Base-by-base conservation (phyloP, 1,140 invertebrate species). In the Heterodera schachtii region DNA sequence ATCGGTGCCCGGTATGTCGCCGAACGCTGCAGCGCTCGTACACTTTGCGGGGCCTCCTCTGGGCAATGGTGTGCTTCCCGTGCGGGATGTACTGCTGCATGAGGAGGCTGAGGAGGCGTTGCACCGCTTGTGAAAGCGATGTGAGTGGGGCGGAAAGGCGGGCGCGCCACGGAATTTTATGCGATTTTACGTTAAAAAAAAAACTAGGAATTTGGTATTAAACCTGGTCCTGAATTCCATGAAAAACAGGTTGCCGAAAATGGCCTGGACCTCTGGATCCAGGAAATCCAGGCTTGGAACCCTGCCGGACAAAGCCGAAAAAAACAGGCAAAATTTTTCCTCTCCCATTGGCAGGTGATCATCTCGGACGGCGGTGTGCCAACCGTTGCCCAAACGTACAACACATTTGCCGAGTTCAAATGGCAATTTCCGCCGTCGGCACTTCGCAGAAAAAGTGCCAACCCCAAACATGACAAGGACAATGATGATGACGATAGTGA, bases 51-150 rank as follows among this genome's bases (percentile, higher is more conserved):
- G 86, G 84, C 13, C 83, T 87, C 75, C 49, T 88, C n/a, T 88
- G 73, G 49, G 87, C 80, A 31, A 83, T 88, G 49, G 78, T 88
- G 57, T 88, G 87, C 76, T 88, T 88, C 75, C 87, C 87, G 19
- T 88, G 87, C 57, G 87, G 87, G 41, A 79, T 88, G 49, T 88
- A 81, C 47, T 88, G 86, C 75, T 88, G 87, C 79, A 60, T 88
- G 69, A 76, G 80, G 57, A 82, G 80, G 60, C 73, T 70, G n/a
- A 44, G 60, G 52, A 73, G 80, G 41, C 81, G 76, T 11, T 87
- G 86, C 64, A 44, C 81, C 9, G 73, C 74, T 16, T 87, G 86
- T 64, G 78, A 86, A 13, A 80, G 78, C 47, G 86, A 87, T 73
- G 86, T 87, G 52, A 84, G 43, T 31, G 41, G 16, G 46, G 8